These are phyloP conservation scores for Xyrichtys novacula DNA, from an alignment of 2,797 vertebrate genomes.

Conservation along the genomic window DNA sequence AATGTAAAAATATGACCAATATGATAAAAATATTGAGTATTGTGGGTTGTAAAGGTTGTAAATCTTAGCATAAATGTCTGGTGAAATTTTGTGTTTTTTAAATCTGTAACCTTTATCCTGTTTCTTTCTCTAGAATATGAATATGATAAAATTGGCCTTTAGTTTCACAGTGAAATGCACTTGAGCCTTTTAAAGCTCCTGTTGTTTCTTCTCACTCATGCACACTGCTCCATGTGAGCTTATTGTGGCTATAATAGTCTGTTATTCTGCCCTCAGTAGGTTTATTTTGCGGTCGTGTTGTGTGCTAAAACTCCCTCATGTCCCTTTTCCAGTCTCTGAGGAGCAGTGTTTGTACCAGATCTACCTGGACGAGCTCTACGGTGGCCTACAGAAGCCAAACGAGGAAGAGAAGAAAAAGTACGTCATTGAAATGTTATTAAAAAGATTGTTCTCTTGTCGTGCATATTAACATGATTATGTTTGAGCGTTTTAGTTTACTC, in stretches of 20 bases:
- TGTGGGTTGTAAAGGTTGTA: too few species aligned
- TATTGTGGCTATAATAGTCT: not conserved
- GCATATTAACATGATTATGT: not conserved
- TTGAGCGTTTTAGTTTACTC: not conserved
- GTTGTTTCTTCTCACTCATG: not conserved
- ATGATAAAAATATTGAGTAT: too few species aligned
- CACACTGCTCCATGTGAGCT: not conserved
- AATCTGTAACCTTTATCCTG: not conserved
- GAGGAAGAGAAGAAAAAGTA: conserved; percentile 99
- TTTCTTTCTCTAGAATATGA: too few species aligned
- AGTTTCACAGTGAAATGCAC: not conserved
- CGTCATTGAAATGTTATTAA: conserved; percentile 48
- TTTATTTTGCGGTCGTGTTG: conserved; percentile 48
- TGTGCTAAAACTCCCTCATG: conserved; percentile 38
- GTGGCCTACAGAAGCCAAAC: conserved; percentile 93
- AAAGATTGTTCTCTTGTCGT: not conserved
- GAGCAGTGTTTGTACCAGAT: conserved; percentile 99
- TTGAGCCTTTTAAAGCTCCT: not conserved
- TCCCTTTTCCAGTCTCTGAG: conserved; percentile 90
- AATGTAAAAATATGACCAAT: too few species aligned
- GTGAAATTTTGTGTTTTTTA: not conserved
- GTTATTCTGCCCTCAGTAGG: conserved; percentile 33
- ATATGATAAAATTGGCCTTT: not conserved
- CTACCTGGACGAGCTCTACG: conserved; percentile 96
- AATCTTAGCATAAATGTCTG: too few species aligned